Base-by-base conservation (phyloP, 2,113 vertebrate species). In the Anseranas semipalmata region DNA sequence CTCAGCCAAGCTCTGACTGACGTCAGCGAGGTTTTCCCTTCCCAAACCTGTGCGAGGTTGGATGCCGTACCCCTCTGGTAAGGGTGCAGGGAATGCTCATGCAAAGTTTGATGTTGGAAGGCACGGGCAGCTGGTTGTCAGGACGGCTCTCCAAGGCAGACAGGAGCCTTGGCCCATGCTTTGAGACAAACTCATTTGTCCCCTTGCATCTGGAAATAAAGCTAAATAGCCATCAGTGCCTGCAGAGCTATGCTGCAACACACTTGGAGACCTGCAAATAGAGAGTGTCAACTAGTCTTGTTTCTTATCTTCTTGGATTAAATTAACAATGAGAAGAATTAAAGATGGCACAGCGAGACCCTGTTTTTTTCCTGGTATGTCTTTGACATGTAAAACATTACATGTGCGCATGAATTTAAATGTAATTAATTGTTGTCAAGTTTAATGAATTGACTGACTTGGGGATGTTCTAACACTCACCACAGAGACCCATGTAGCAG, bases 121-220 rank as follows among this genome's bases (percentile, higher is more conserved):
- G 81, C 4, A 9, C 83, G 66, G 72, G 72, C 72, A 76, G 78
- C 71, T 65, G 50, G 55, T n/a, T 87, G 24, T 53, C 17, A 39
- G 52, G 68, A 43, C 1, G 1, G 9, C 22, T 83, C 53, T 72
- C 27, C 3, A 3, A 3, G 3, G 25, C 13, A 32, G 86, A 72
- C 48, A 14, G 24, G 17, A 33, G n/a, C 84, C 73, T 76, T 82
- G 62, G 85, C 85, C 74, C 48, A 5, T 33, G 78, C 85, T 87
- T 76, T 28, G 35, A 79, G 77, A 83, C 48, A 85, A 93, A 91
- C 53, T 75, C 10, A 43, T 94, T 91, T 91, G 89, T 84, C 84
- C 60, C 33, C 50, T 93, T 90, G 46, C 87, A 50, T 80, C 71
- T 83, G 63, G 55, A 77, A 96, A 87, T 73, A 91, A 83, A 91